Evolutionary conservation across 2,888 invertebrate genomes (phyloP).

Genomic region (Automeris io): DNA sequence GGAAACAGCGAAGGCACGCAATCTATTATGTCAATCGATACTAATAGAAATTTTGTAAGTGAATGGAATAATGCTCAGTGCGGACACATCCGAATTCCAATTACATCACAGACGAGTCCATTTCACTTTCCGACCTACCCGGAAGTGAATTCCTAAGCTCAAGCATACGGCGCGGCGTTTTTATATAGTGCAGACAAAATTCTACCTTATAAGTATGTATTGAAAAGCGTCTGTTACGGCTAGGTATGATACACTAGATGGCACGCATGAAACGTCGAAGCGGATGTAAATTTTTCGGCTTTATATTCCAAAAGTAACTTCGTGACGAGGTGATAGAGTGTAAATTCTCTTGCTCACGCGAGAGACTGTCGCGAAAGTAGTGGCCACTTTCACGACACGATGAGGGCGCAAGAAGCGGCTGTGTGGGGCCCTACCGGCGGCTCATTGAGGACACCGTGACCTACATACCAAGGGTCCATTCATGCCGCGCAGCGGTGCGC

Average conservation of each 20-base stretch:
- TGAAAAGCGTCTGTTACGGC: conserved; percentile 36
- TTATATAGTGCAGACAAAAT: conserved; percentile 34
- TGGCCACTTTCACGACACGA: conserved; percentile 72
- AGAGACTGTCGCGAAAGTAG: conserved; percentile 71
- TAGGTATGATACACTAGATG: conserved; percentile 44
- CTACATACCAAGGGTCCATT: conserved; percentile 73
- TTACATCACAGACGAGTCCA: conserved; percentile 76
- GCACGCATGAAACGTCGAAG: conserved; percentile 63
- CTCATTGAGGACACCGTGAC: conserved; percentile 77
- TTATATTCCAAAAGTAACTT: conserved; percentile 58
- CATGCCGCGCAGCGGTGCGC: conserved; percentile 54
- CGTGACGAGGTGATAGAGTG: conserved; percentile 59
- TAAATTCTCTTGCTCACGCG: conserved; percentile 44
- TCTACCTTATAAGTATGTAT: conserved; percentile 33
- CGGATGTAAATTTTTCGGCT: conserved; percentile 67
- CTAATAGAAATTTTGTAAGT: conserved; percentile 68
- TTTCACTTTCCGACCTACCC: conserved; percentile 77
- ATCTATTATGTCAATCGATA: conserved; percentile 69
- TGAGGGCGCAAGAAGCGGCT: conserved; percentile 65
- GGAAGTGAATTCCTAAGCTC: conserved; percentile 77
- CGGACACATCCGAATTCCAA: conserved; percentile 77
- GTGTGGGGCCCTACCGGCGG: conserved; percentile 63
- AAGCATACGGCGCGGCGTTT: conserved; percentile 70
- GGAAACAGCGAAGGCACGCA: conserved; percentile 48
- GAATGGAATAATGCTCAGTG: conserved; percentile 72